These are phyloP conservation scores for Brachionus rubens DNA, from an alignment of 1,140 invertebrate species.

Conservation along the genomic window DNA sequence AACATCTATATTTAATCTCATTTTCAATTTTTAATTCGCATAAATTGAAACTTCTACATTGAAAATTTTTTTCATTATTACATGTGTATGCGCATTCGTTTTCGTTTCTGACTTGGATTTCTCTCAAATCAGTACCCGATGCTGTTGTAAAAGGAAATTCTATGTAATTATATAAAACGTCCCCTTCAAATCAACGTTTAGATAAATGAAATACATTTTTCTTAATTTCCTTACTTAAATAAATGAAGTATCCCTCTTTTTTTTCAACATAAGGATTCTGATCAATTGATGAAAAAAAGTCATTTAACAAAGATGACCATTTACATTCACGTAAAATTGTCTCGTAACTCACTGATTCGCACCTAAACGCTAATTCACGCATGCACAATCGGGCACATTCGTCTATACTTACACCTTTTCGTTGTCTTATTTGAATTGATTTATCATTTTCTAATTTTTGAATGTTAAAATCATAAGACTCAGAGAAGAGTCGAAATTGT, in stretches of 20 bases:
- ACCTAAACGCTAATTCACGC: conserved; percentile 17
- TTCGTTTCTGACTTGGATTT: background rate
- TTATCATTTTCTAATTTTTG: background rate
- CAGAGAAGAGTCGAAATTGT: background rate
- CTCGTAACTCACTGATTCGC: conserved; percentile 1
- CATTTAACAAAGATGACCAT: conserved; percentile 20
- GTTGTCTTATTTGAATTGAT: conserved; percentile 26
- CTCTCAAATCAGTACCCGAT: background rate
- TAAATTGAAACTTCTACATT: conserved; percentile 41
- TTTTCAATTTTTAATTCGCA: background rate
- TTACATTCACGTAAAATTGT: conserved; percentile 36
- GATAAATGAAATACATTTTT: background rate
- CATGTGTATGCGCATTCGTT: conserved; percentile 28
- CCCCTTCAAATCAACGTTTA: background rate
- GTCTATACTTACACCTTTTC: conserved; percentile 22
- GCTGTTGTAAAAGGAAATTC: conserved; percentile 25
- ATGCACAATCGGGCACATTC: conserved; percentile 29
- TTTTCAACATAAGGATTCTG: background rate
- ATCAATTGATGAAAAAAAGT: background rate
- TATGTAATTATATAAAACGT: background rate
- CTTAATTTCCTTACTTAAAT: background rate
- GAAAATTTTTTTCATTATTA: conserved; percentile 5
- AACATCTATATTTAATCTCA: conserved; percentile 8
- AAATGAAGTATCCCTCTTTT: conserved; percentile 9
- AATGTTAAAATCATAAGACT: conserved; percentile 4